Conservation (phyloP, 2,113 vertebrate species). For the Chaetops frenatus region DNA sequence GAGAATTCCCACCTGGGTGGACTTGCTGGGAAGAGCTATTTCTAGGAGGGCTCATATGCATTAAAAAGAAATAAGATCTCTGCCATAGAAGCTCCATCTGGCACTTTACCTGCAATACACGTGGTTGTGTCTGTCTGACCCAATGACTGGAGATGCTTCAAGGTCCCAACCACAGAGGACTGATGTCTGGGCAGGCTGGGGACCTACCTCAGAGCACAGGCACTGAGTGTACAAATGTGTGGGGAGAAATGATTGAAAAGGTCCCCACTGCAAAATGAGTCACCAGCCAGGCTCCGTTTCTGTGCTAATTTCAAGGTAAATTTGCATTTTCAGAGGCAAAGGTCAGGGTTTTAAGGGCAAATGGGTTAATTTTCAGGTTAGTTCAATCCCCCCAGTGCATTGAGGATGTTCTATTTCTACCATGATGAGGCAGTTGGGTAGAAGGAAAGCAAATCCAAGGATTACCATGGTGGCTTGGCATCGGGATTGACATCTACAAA, state of each 20-base stretch:
- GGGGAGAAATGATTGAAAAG: not conserved
- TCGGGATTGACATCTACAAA: not conserved
- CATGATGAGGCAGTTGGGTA: not conserved
- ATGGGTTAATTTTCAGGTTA: not conserved
- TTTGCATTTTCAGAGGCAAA: not conserved
- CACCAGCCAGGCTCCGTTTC: not conserved
- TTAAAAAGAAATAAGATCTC: not conserved
- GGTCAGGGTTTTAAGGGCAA: not conserved
- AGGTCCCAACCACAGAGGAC: not conserved
- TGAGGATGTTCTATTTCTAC: not conserved
- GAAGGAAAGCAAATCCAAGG: not conserved
- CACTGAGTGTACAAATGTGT: not conserved
- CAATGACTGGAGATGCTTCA: not conserved
- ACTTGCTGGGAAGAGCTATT: not conserved
- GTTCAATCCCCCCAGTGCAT: not conserved
- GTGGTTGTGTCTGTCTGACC: not conserved
- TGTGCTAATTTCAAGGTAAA: not conserved
- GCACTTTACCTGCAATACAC: accelerated
- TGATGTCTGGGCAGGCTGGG: not conserved
- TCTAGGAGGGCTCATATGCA: not conserved
- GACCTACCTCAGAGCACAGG: not conserved
- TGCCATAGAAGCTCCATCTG: not conserved
- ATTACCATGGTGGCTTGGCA: not conserved
- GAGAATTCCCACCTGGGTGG: not conserved
- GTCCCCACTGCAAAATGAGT: not conserved